These are phyloP conservation scores for Eurystomus glaucurus DNA, from an alignment of 2,797 vertebrate species.

Conservation along the genomic window DNA sequence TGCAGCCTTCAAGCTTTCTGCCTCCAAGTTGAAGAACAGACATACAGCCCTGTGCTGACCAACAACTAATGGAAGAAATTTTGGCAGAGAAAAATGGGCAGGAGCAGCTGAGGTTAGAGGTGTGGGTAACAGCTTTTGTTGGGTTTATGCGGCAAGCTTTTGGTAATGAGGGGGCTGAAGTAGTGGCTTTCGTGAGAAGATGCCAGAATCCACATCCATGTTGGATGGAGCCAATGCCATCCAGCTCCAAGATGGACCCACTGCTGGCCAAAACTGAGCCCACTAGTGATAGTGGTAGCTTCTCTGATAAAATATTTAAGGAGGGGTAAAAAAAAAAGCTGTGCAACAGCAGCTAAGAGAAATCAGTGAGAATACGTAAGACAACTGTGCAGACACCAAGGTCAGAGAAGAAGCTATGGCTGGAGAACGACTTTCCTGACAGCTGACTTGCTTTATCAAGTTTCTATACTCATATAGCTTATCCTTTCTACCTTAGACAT, in stretches of 20 bases:
- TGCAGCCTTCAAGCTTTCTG: not conserved
- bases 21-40: not conserved
- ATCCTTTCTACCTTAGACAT: not conserved
- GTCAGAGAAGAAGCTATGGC: not conserved
- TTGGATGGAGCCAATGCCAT: accelerated
- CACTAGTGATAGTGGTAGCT: accelerated
- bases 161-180: not conserved
- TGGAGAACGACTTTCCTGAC: not conserved
- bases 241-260: accelerated
- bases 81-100: not conserved
- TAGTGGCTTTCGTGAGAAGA: not conserved
- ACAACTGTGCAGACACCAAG: not conserved
- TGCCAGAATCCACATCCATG: not conserved
- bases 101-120: not conserved
- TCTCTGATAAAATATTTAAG: not conserved
- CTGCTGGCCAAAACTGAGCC: not conserved
- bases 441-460: not conserved
- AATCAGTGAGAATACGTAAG: not conserved
- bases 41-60: not conserved
- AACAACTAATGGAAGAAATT: not conserved
- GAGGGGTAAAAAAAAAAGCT: not conserved
- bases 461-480: not conserved
- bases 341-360: not conserved
- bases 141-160: not conserved
- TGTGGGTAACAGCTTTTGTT: not conserved